A percentile compares a stretch with the other conserved stretches of the same genome.
These are phyloP conservation scores for Plutomurus gul DNA, from an alignment of 1,140 invertebrate species.

Conservation along the genomic window DNA sequence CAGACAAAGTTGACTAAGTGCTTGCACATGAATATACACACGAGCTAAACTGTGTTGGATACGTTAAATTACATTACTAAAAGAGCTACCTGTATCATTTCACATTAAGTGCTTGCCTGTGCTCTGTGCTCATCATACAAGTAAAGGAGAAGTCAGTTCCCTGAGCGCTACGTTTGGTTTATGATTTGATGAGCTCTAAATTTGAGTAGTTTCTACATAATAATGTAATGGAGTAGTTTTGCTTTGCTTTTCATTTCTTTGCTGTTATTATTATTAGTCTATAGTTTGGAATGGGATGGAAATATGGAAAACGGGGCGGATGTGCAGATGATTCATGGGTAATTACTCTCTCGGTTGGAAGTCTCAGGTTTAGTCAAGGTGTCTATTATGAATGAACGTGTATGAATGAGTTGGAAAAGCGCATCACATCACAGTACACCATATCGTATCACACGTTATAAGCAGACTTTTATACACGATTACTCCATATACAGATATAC, in stretches of 20 bases:
- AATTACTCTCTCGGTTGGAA: conserved; percentile 52
- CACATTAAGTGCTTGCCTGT: too few species aligned
- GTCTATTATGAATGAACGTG: conserved; percentile 42
- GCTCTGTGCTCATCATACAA: too few species aligned
- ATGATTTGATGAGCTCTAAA: conserved; percentile 47
- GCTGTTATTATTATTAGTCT: not conserved
- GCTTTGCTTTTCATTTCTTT: conserved; percentile 13
- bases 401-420: conserved; percentile 44
- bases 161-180: conserved; percentile 1
- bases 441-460: too few species aligned
- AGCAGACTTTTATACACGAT: too few species aligned
- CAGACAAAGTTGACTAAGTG: too few species aligned
- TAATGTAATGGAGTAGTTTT: conserved; percentile 14
- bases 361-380: conserved; percentile 50
- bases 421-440: conserved; percentile 1
- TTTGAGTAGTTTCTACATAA: conserved; percentile 33
- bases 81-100: too few species aligned
- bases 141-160: too few species aligned
- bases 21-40: too few species aligned
- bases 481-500: too few species aligned
- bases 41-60: too few species aligned
- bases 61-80: too few species aligned
- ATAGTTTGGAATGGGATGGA: not conserved
- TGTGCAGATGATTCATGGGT: conserved; percentile 53
- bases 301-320: conserved; percentile 44